Evolutionary conservation across 2,113 vertebrate species (phyloP).

Genomic region (Turnix velox): DNA sequence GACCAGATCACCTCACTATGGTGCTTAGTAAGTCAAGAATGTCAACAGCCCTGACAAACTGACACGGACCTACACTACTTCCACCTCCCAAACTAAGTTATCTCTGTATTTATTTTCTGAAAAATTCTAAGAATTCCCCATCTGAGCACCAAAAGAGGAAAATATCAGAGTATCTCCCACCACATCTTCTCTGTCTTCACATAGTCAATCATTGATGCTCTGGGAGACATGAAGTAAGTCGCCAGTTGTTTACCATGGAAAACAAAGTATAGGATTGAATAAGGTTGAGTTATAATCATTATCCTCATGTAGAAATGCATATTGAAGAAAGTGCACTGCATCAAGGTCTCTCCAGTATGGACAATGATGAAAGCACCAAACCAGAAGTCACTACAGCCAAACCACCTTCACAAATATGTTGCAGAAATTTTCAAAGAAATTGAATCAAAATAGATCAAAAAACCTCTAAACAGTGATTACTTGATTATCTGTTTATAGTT

Average conservation of each 20-base stretch:
- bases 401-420: neutral
- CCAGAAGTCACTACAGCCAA: neutral
- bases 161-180: neutral
- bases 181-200: neutral
- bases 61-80: neutral
- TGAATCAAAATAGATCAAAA: neutral
- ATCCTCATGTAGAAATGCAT: neutral
- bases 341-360: accelerated
- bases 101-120: neutral
- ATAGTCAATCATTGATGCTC: neutral
- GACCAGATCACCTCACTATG: neutral
- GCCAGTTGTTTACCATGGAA: neutral
- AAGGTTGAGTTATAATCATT: neutral
- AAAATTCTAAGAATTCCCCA: neutral
- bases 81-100: neutral
- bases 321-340: neutral
- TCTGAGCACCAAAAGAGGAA: neutral
- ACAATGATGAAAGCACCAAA: accelerated
- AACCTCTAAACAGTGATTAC: neutral
- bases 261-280: neutral
- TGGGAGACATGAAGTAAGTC: neutral
- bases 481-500: neutral
- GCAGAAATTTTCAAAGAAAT: neutral
- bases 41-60: neutral
- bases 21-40: neutral